Conservation (phyloP, 2,888 invertebrate species). For the Pherbina coryleti region DNA sequence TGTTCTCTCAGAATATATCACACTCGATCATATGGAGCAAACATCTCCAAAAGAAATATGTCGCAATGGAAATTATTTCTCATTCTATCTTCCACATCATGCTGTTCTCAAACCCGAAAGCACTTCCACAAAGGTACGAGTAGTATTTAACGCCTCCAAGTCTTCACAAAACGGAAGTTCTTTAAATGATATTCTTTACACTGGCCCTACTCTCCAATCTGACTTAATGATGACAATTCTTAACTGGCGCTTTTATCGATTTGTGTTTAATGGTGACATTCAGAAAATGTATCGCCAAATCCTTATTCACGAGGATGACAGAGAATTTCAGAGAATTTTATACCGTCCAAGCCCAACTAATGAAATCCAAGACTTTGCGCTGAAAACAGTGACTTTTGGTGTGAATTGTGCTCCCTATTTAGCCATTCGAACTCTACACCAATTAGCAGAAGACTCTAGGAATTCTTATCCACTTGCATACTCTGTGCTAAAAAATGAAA, state of each 20-base stretch:
- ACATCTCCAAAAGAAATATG: background rate
- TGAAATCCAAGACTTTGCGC: background rate
- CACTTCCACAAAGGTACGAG: background rate
- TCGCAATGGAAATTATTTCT: background rate
- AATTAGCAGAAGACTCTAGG: background rate
- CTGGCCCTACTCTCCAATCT: background rate
- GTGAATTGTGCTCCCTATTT: background rate
- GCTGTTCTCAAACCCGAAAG: background rate
- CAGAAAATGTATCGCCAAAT: background rate
- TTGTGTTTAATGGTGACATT: background rate
- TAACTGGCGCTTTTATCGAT: background rate
- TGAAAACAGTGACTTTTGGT: background rate
- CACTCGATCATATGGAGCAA: background rate
- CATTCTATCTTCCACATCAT: background rate
- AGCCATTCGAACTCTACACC: background rate
- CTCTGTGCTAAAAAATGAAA: background rate
- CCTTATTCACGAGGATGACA: too few species aligned
- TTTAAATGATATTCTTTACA: background rate
- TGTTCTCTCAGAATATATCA: background rate
- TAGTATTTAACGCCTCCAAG: background rate
- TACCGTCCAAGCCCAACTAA: background rate
- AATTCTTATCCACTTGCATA: background rate
- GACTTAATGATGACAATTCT: slow-evolving; percentile 5
- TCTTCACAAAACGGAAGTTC: background rate
- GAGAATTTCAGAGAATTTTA: background rate